Evolutionary conservation across 1,140 invertebrate genomes (phyloP).

Genomic region (Diuraphis noxia): DNA sequence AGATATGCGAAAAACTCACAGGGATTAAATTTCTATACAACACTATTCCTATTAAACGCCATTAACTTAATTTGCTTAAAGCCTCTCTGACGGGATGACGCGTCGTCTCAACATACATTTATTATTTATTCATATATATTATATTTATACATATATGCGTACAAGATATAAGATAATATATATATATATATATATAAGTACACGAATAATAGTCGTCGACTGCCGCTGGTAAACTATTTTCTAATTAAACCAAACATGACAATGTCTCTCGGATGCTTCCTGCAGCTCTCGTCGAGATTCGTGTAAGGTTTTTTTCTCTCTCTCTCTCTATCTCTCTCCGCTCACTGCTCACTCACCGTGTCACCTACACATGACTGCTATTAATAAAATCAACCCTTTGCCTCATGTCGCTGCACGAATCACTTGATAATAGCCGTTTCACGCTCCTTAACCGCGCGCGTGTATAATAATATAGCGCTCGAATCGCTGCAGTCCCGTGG

Average conservation of each 20-base stretch:
- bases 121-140: too few relatives aligned
- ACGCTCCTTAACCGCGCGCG: not conserved
- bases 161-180: too few relatives aligned
- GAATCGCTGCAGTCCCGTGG: not conserved
- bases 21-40: not conserved
- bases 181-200: too few relatives aligned
- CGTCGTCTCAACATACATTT: not conserved
- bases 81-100: not conserved
- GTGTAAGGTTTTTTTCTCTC: not conserved
- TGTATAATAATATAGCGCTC: not conserved
- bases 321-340: not conserved
- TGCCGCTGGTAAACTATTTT: slow-evolving; percentile 1
- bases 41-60: not conserved
- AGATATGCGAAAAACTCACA: not conserved
- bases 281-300: not conserved
- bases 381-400: slow-evolving; percentile 5
- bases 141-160: not conserved
- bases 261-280: not conserved
- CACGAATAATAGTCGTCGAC: not conserved
- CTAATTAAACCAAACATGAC: slow-evolving; percentile 29
- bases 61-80: slow-evolving; percentile 23
- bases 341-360: not conserved
- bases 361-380: not conserved
- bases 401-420: not conserved
- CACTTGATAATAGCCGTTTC: not conserved